phyloP scores from a whole-genome alignment of 2,888 invertebrate species.

The Apocheima hispidaria region DNA sequence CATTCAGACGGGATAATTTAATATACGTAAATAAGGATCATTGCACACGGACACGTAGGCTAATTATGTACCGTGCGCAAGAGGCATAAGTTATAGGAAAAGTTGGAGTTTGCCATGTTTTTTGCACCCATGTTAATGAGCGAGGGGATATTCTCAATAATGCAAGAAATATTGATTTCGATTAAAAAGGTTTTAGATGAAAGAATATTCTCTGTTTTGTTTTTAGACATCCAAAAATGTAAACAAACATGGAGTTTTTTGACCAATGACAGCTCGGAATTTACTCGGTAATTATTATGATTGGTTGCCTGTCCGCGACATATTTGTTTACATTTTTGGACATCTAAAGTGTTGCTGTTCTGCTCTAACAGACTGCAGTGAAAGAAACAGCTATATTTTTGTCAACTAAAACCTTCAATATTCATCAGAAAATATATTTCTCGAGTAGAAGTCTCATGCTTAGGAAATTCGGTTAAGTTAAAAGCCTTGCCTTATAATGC shows the following conservation, averaged over 20 bases:
- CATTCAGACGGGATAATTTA: conserved; percentile 39
- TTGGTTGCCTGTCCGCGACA: too few species aligned
- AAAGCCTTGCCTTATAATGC: conserved; percentile 82
- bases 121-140: conserved; percentile 4
- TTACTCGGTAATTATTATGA: too few species aligned
- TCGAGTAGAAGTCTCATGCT: conserved; percentile 54
- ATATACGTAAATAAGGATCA: too few species aligned
- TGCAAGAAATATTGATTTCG: neutral
- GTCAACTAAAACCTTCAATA: neutral
- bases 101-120: conserved; percentile 17
- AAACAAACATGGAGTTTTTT: too few species aligned
- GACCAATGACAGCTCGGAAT: too few species aligned
- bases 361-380: neutral
- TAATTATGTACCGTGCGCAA: too few species aligned
- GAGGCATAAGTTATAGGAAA: conserved; percentile 43
- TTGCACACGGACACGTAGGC: too few species aligned
- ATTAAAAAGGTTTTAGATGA: too few species aligned
- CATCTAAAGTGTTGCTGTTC: neutral
- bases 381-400: neutral
- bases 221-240: too few species aligned
- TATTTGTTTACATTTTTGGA: too few species aligned
- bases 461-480: conserved; percentile 56
- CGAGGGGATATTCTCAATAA: conserved; percentile 4
- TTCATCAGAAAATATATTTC: conserved; percentile 2
- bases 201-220: too few species aligned